Evolutionary conservation across 2,888 invertebrate genomes (phyloP), one percentile per base, ranked within the genome.

Genomic region (Cephus runcator): DNA sequence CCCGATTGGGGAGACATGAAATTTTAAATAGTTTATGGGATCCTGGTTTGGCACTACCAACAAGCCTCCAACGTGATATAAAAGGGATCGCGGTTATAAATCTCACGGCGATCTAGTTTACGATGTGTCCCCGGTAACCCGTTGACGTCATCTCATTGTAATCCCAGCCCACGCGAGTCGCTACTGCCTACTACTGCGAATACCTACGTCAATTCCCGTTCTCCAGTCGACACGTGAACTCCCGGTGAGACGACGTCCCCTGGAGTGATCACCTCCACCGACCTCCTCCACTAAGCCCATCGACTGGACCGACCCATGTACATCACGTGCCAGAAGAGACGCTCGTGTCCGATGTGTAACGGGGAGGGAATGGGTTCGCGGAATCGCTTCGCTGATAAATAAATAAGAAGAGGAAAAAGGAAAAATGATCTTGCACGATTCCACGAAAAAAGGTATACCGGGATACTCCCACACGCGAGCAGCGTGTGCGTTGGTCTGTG

Each of bases 51-150:
- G 23, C 56, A 15, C 9, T 1, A 23, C 0, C 9, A 23, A 2
- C 1, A 23, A 9, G 23, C 23, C 56, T 56, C 23, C 23, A 9
- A 9, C 2, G 23, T 23, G 23, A 56, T 69, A 76, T 80, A 83
- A 85, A 86, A 86, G 77, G 75, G 80, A 78, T 80, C 76, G 79
- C 69, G 74, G 71, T 81, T 81, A 85, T 87, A 86, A 86, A 87
- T 87, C 81, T 76, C 69, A 69, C 76, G 75, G 79, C 85, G 86
- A 87, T 87, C 86, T 81, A 87, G 85, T 87, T 87, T 82, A 84
- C 84, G 81, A 75, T 81, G 82, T 80, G 73, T 34, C 75, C 68
- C 75, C 77, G n/a, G 30, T 73, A n/a, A 30, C 34, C 75, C 73
- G 12, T 73, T 84, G 81, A 83, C 83, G 80, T 86, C 79, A 82